These are phyloP conservation scores for Helicolenus hilgendorfi DNA, from an alignment of 2,797 vertebrate species.

Conservation along the genomic window DNA sequence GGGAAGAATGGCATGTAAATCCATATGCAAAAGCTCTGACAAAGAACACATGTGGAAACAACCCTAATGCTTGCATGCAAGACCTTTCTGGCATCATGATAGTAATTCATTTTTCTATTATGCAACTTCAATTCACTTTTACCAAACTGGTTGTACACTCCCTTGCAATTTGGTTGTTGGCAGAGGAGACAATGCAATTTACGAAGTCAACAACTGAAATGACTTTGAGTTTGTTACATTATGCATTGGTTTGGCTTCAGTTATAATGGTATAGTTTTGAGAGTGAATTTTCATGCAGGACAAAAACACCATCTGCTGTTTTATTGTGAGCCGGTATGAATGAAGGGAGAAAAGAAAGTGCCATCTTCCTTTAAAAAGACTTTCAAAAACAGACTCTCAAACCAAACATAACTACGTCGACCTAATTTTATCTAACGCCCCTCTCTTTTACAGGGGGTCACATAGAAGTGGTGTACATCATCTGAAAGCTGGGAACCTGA, in stretches of 20 bases:
- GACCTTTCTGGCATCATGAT: not conserved
- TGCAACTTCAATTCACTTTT: not conserved
- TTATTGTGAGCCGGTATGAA: not conserved
- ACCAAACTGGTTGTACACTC: not conserved
- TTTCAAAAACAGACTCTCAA: not conserved
- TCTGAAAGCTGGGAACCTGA: too few species aligned
- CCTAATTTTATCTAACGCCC: slow-evolving; percentile 17
- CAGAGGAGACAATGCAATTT: not conserved
- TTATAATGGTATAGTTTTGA: not conserved
- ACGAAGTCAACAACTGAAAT: slow-evolving; percentile 14
- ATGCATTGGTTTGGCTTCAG: not conserved
- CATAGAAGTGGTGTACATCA: too few species aligned
- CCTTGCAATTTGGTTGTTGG: not conserved
- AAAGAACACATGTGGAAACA: not conserved
- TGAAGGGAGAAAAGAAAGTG: not conserved
- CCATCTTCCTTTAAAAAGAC: not conserved
- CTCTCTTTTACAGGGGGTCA: not conserved
- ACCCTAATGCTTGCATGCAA: not conserved
- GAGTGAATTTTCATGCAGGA: not conserved
- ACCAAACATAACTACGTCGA: slow-evolving; percentile 6
- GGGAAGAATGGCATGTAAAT: not conserved
- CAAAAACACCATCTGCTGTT: not conserved
- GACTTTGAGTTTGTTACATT: not conserved
- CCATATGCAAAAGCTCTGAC: not conserved
- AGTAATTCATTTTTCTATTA: not conserved